These are phyloP conservation scores for Orthosia cruda DNA, from an alignment of 2,888 invertebrate species.

Conservation along the genomic window DNA sequence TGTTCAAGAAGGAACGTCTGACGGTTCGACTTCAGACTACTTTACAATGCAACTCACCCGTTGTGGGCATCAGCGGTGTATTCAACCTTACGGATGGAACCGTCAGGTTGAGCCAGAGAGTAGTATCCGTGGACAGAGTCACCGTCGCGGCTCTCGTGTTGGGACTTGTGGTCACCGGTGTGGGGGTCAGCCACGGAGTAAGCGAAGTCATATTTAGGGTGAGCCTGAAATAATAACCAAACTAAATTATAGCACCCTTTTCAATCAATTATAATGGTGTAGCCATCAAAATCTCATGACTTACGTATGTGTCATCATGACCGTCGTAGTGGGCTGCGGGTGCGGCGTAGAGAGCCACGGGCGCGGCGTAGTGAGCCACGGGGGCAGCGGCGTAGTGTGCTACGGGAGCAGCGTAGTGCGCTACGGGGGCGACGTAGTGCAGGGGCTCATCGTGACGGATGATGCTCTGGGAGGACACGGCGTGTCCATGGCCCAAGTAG, in stretches of 20 bases:
- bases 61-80: conserved; percentile 82
- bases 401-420: conserved; percentile 67
- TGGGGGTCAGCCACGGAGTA: conserved; percentile 91
- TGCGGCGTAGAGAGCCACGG: conserved; percentile 66
- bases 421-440: conserved; percentile 66
- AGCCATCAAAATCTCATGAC: conserved; percentile 7
- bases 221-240: conserved; percentile 72
- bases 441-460: conserved; percentile 80
- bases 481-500: conserved; percentile 72
- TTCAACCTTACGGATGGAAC: conserved; percentile 89
- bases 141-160: conserved; percentile 90
- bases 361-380: conserved; percentile 71
- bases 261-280: not conserved
- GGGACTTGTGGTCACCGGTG: conserved; percentile 92
- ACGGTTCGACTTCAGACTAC: not conserved
- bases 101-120: conserved; percentile 90
- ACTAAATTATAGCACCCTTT: fast-evolving
- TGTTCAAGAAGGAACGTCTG: not conserved
- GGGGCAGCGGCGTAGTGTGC: conserved; percentile 67
- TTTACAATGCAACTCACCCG: conserved; percentile 63
- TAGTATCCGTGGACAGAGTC: conserved; percentile 92
- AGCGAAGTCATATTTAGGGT: conserved; percentile 88
- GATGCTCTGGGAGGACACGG: conserved; percentile 84
- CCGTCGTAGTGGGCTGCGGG: conserved; percentile 72
- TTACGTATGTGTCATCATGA: conserved; percentile 68